Percentiles rank a stretch among this genome's conserved stretches.
phyloP scores from a whole-genome alignment of 2,113 vertebrate species.

The Spea bombifrons region DNA sequence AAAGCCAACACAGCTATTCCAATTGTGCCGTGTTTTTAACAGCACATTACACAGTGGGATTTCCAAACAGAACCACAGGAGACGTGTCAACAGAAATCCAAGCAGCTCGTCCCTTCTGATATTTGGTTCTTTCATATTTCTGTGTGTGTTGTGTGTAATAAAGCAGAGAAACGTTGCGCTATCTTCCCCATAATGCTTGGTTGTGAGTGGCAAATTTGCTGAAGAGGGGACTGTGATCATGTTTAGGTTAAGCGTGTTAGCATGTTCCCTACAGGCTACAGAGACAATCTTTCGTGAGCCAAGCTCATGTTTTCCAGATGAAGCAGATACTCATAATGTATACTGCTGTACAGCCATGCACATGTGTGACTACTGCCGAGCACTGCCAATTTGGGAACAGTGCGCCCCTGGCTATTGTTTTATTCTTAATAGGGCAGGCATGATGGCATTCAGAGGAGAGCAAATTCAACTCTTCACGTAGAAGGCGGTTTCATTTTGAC shows the following conservation, averaged over 20 bases:
- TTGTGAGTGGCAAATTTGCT: conserved; percentile 2
- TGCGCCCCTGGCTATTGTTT: too few relatives aligned
- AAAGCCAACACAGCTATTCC: conserved; percentile 5
- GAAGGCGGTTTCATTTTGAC: conserved; percentile 7
- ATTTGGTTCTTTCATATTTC: background rate
- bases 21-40: background rate
- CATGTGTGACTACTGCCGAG: conserved; percentile 1
- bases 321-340: background rate
- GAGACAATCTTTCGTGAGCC: background rate
- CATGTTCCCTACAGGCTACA: background rate
- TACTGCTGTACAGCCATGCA: background rate
- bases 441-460: background rate
- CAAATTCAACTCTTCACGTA: background rate
- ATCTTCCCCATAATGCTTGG: background rate
- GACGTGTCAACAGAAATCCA: background rate
- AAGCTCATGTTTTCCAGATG: background rate
- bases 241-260: background rate
- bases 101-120: background rate
- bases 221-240: background rate
- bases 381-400: background rate
- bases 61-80: conserved; percentile 3
- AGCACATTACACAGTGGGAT: background rate
- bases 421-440: background rate
- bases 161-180: background rate
- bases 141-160: background rate